A percentile compares a stretch with the other conserved stretches of the same genome.
Evolutionary conservation across 1,140 invertebrate genomes (phyloP).

Genomic region (Nebria ingens): DNA sequence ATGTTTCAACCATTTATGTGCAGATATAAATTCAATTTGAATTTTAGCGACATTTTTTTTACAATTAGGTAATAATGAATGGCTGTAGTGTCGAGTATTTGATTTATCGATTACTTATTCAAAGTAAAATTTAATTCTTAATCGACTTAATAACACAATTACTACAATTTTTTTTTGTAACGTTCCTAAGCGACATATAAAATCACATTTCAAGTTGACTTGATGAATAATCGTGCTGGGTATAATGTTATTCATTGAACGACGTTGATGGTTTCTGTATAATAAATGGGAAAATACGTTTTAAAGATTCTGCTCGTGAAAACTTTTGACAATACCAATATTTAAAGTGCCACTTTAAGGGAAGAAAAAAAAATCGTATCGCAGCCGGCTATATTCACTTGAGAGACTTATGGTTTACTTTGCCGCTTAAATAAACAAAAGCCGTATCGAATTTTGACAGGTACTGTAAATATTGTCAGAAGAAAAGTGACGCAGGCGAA

Average conservation of each 20-base stretch:
- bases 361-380: conserved; percentile 5
- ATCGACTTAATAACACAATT: not conserved
- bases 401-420: not conserved
- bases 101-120: not conserved
- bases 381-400: not conserved
- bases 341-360: conserved; percentile 2
- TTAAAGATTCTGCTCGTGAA: not conserved
- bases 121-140: not conserved
- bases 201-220: no score
- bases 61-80: no score
- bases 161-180: not conserved
- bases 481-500: not conserved
- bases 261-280: no score
- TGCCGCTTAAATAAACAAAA: conserved; percentile 2
- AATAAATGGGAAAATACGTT: not conserved
- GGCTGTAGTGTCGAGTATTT: not conserved
- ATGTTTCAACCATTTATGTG: not conserved
- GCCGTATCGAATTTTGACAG: conserved; percentile 8
- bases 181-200: no score
- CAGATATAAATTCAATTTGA: not conserved
- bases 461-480: conserved; percentile 6
- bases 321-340: conserved; percentile 3
- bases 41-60: no score
- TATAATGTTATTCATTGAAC: no score
- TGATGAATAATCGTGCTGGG: no score